Conservation (phyloP, 2,113 vertebrate genomes). For the Sinosuthora webbiana region DNA sequence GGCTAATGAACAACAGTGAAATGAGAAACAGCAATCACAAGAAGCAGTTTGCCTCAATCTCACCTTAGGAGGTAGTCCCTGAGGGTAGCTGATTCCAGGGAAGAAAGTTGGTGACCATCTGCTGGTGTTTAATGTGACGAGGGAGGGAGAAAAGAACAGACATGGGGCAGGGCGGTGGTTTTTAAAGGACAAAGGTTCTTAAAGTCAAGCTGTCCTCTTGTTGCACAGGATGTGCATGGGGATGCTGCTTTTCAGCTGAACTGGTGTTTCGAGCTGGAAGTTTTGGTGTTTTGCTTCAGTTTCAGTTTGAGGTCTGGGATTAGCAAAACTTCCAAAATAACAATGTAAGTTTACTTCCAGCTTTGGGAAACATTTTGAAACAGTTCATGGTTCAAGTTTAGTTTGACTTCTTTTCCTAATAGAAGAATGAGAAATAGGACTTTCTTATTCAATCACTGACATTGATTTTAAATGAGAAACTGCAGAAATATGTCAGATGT, state of each 20-base stretch:
- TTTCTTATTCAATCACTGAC: not conserved
- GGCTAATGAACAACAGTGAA: not conserved
- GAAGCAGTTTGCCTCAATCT: not conserved
- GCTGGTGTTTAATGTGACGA: not conserved
- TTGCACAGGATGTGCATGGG: not conserved
- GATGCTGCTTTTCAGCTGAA: not conserved
- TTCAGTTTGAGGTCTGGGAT: not conserved
- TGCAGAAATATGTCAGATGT: not conserved
- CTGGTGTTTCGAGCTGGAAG: not conserved
- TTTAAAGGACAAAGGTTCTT: not conserved
- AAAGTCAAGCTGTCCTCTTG: not conserved
- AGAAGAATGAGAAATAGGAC: not conserved
- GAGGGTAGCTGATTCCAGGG: not conserved
- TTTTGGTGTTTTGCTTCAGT: not conserved
- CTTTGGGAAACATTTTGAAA: not conserved
- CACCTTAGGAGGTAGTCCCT: not conserved
- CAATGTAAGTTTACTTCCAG: not conserved
- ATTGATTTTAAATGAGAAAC: slow-evolving; percentile 4
- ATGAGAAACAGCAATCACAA: not conserved
- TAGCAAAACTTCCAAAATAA: not conserved
- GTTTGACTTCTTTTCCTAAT: not conserved
- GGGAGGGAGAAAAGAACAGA: not conserved
- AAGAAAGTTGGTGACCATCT: not conserved
- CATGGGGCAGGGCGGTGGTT: not conserved
- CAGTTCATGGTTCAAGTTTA: not conserved